Percentiles rank a stretch among this genome's conserved stretches.
phyloP scores from a whole-genome alignment of 2,797 vertebrate species.

The Buphagus erythrorhynchus region DNA sequence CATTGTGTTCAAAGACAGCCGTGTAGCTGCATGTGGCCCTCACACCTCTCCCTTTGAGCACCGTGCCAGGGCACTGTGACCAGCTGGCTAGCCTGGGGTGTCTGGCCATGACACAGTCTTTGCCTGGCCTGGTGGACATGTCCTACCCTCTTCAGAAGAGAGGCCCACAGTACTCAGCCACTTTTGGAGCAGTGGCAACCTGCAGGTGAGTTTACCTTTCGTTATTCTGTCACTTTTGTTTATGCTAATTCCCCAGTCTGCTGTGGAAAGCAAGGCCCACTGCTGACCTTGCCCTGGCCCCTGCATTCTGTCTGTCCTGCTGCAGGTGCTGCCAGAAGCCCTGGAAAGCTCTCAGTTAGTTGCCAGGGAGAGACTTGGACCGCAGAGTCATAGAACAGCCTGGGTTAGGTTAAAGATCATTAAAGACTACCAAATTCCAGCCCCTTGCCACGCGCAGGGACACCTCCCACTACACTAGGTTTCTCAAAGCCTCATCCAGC shows the following conservation, averaged over 20 bases:
- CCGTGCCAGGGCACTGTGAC: fast-evolving
- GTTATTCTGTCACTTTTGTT: not conserved
- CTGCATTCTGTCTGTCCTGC: not conserved
- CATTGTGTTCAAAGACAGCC: fast-evolving
- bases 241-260: not conserved
- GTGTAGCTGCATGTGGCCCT: fast-evolving
- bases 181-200: not conserved
- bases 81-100: fast-evolving
- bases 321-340: not conserved
- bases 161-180: fast-evolving
- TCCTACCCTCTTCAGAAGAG: not conserved
- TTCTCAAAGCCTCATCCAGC: not conserved
- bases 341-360: not conserved
- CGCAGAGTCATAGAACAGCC: not conserved
- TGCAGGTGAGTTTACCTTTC: not conserved
- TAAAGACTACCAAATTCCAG: not conserved
- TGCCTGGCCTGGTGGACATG: fast-evolving
- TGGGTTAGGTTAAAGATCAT: not conserved
- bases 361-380: not conserved
- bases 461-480: not conserved
- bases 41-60: fast-evolving
- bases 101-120: fast-evolving
- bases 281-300: fast-evolving
- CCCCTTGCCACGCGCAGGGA: not conserved
- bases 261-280: not conserved